Base-by-base conservation (phyloP, 2,888 invertebrate species). In the Tenthredo notha region DNA sequence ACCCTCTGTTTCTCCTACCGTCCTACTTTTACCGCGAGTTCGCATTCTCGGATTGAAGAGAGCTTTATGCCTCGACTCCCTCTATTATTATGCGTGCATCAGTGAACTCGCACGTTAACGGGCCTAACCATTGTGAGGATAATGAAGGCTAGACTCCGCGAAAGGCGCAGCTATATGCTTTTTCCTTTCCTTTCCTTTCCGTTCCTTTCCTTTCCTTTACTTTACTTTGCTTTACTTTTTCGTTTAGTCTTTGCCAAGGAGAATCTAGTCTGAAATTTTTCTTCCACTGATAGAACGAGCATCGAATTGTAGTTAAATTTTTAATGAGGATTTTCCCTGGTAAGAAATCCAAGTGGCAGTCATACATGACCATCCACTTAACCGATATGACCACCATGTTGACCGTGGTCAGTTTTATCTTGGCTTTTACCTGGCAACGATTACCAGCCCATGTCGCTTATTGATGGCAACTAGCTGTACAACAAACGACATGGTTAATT, bases 61-160 rank as follows among this genome's bases (percentile, higher is more conserved):
- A 90, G 89, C 91, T 92, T 92, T 92, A 92, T 92, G 88, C 88
- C 88, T 70, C 86, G 86, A 90, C 89, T 90, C 90, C 88, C 80
- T 33, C 86, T 87, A 88, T 90, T 91, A 92, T 92, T 91, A 91
- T 90, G 92, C 91, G 91, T 90, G 91, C 91, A 92, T 90, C 91
- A 90, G 89, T 89, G 89, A 87, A 78, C 86, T 85, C 86, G 86
- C 61, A 54, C 58, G 67, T 67, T 61, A 40, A 85, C 82, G 85
- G 86, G 87, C 89, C 87, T 84, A 78, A 86, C 75, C 78, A 90
- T 90, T 91, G 90, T 90, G 88, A 88, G 86, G 89, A 91, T 91
- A 91, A 91, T 88, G 90, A 91, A 91, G 90, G 90, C 89, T 89
- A 90, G 89, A 90, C 90, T 90, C n/a, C 29, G n/a, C 77, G 29